Evolutionary conservation across 1,140 invertebrate genomes (phyloP).

Genomic region (Apis florea): DNA sequence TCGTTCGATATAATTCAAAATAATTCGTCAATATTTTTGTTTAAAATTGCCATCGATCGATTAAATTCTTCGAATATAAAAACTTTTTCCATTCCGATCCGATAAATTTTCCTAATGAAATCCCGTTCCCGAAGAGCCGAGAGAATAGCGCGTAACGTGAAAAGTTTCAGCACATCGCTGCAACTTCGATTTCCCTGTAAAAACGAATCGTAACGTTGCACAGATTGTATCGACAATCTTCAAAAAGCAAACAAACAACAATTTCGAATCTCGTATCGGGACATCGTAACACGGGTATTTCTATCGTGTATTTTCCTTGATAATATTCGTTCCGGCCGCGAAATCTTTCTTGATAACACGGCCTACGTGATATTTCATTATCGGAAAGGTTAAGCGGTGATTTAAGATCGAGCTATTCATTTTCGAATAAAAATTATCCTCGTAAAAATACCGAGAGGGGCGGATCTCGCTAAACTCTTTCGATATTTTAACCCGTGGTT

Average conservation of each 20-base stretch:
- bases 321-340: constrained; percentile 1
- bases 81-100: too few species aligned
- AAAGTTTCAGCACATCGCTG: too few species aligned
- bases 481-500: constrained; percentile 13
- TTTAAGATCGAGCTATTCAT: constrained; percentile 23
- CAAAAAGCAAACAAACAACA: neutral
- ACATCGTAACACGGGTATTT: neutral
- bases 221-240: neutral
- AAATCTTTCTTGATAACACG: neutral
- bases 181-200: too few species aligned
- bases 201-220: neutral
- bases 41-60: too few species aligned
- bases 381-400: constrained; percentile 23
- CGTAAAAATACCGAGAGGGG: neutral
- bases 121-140: too few species aligned
- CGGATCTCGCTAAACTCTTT: constrained; percentile 21
- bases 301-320: neutral
- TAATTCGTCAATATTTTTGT: too few species aligned
- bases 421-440: constrained; percentile 20
- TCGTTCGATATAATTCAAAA: too few species aligned
- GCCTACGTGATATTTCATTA: neutral
- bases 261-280: neutral
- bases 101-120: too few species aligned
- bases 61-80: too few species aligned
- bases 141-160: too few species aligned